Base-by-base conservation (phyloP, 2,113 vertebrate species). In the Pycnonotus jocosus region DNA sequence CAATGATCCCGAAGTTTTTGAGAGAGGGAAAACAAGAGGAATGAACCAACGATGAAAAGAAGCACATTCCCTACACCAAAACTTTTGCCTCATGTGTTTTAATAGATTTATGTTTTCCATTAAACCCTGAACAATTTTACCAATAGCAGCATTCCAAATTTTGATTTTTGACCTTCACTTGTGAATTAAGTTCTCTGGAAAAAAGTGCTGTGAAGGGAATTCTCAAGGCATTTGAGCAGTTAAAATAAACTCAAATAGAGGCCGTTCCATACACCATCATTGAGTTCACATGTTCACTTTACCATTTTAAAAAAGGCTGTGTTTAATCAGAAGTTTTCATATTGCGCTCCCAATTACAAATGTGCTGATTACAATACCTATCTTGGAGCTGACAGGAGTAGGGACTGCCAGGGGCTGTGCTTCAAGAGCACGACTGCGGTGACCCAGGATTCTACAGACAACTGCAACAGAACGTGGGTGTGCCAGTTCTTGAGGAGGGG, bases 401-500 rank as follows among this genome's bases (percentile, higher is more conserved):
- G 38, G 78, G 40, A 84, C 3, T 42, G 71, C 61, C 74, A 68
- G 5, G 23, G 45, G 9, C 17, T 48, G 50, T 13, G 58, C 38
- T 48, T 37, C 1, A 1, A 42, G 20, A 70, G 33, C 3, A 9
- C 4, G 25, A 16, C 25, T 27, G 14, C 28, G 68, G 33, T 3
- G 50, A 88, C 15, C 6, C 38, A 18, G 45, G 20, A 37, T 51
- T 71, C 56, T 9, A 12, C 3, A 31, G 62, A 48, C 37, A 33
- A 3, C 0, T 11, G 53, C 51, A 71, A 22, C 7, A 80, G 23
- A 25, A 35, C 19, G n/a, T 7, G 22, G 5, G 6, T 7, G 33
- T 1, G 64, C 18, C 4, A 54, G 51, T 3, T 50, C 23, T 1
- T 3, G n/a, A 60, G 66, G 61, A 57, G 33, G 1, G 1, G 0